Evolutionary conservation across 2,797 vertebrate species (phyloP).

Genomic region (Borostomias antarcticus): DNA sequence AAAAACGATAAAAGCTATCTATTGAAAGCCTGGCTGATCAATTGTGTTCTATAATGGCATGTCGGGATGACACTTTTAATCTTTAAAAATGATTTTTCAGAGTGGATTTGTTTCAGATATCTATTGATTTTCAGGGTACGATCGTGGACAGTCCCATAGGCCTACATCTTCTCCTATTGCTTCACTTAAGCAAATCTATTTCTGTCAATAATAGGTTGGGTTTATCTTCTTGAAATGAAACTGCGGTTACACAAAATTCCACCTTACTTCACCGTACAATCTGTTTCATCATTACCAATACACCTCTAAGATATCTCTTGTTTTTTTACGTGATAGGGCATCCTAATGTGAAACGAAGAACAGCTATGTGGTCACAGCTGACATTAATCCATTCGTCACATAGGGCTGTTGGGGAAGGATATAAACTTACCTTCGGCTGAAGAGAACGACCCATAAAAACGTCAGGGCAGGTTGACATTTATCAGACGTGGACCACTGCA

Average conservation of each 20-base stretch:
- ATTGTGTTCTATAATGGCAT: constrained; percentile 16
- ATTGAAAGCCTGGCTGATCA: constrained; percentile 10
- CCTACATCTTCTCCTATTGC: constrained; percentile 6
- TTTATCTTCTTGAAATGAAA: not conserved
- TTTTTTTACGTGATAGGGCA: too few species aligned
- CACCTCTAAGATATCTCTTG: too few species aligned
- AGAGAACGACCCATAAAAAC: constrained; percentile 69
- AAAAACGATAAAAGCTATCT: constrained; percentile 7
- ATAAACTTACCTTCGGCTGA: constrained; percentile 64
- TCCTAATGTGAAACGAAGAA: not conserved
- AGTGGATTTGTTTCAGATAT: constrained; percentile 24
- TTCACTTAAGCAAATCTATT: constrained; percentile 20
- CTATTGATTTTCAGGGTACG: constrained; percentile 25
- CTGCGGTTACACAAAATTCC: not conserved
- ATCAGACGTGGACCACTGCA: constrained; percentile 51
- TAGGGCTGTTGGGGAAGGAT: constrained; percentile 9
- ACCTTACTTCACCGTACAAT: too few species aligned
- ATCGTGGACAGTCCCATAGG: constrained; percentile 25
- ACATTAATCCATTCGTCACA: constrained; percentile 12
- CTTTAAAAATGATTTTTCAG: constrained; percentile 21
- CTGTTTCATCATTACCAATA: too few species aligned
- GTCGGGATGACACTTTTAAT: constrained; percentile 19
- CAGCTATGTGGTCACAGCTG: not conserved
- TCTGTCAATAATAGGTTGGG: not conserved
- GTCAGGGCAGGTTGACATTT: constrained; percentile 59